Evolutionary conservation across 2,113 vertebrate genomes (phyloP), one percentile per base, ranked within the genome.

Genomic region (Mormyrus lacerda): DNA sequence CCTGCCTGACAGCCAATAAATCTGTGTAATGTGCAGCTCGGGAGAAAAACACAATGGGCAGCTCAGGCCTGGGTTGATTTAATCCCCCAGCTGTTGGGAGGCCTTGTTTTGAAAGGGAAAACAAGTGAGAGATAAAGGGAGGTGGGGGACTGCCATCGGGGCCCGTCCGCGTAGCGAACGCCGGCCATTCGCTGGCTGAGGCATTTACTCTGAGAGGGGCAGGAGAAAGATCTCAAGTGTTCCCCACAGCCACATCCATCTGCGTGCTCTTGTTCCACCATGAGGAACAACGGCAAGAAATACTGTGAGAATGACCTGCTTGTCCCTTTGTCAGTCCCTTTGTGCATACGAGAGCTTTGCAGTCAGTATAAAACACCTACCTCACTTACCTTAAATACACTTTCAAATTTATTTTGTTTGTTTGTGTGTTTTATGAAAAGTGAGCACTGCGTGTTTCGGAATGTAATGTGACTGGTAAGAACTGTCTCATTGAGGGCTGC

Each of bases 21-120:
- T 91, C 90, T 88, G 48, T 90, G 89, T 88, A 89, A 91, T 91
- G 86, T 91, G 90, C 89, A 90, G 90, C 87, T 91, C 47, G 24
- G 55, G 89, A 31, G 51, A 76, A 90, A 55, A 91, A 87, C 79
- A 91, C 89, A 91, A 91, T 73, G 79, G 58, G 55, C 87, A 88
- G 90, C 87, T 90, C 69, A 88, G 53, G 17, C 24, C 48, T 83
- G 89, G 35, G 31, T 61, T 82, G 88, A 88, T 85, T 88, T 85
- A 89, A 89, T 88, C 83, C 90, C 87, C 65, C 45, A n/a, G 87
- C 44, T 88, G 27, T 89, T 86, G 87, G 87, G 73, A 42, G 89
- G 84, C 88, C 61, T 61, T 53, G 55, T 90, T 79, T 82, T 69
- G 48, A 82, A 55, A 79, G 87, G 83, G 13, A 55, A 89, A 84